These are phyloP conservation scores for Tineola bisselliella DNA, from an alignment of 2,888 invertebrate species.

Conservation along the genomic window DNA sequence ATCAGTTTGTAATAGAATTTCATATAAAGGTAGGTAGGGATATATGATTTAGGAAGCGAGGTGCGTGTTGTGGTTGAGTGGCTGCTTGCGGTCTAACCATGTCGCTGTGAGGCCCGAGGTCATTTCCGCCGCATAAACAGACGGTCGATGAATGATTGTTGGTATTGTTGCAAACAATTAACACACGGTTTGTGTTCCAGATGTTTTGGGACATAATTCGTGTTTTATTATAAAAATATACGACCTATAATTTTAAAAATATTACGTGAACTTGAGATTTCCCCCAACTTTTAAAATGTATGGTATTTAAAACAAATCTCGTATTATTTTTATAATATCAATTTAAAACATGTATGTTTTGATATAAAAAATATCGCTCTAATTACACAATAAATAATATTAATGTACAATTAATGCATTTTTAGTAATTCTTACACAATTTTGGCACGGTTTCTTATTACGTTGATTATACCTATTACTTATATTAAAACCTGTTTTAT, in stretches of 20 bases:
- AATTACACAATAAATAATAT: not conserved
- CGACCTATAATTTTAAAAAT: too few relatives aligned
- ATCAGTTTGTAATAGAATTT: too few relatives aligned
- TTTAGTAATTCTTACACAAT: not conserved
- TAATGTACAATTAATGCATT: not conserved
- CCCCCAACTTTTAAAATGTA: too few relatives aligned
- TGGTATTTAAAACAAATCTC: too few relatives aligned
- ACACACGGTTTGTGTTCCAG: too few relatives aligned
- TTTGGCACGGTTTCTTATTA: not conserved
- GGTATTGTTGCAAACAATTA: not conserved
- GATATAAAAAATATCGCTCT: too few relatives aligned
- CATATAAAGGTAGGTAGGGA: not conserved
- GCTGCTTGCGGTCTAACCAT: not conserved
- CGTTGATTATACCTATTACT: not conserved
- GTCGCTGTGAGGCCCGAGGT: not conserved
- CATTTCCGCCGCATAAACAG: conserved; percentile 7
- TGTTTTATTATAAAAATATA: too few relatives aligned
- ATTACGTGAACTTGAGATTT: too few relatives aligned
- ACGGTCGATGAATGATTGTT: not conserved
- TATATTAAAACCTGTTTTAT: not conserved
- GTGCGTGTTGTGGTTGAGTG: not conserved
- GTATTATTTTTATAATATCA: too few relatives aligned
- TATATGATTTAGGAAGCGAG: conserved; percentile 1
- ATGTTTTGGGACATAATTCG: too few relatives aligned
- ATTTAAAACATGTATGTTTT: too few relatives aligned